A percentile compares a stretch with the other conserved stretches of the same genome.
Conservation (phyloP, 2,888 invertebrate genomes). For the Drosophila anomelani region DNA sequence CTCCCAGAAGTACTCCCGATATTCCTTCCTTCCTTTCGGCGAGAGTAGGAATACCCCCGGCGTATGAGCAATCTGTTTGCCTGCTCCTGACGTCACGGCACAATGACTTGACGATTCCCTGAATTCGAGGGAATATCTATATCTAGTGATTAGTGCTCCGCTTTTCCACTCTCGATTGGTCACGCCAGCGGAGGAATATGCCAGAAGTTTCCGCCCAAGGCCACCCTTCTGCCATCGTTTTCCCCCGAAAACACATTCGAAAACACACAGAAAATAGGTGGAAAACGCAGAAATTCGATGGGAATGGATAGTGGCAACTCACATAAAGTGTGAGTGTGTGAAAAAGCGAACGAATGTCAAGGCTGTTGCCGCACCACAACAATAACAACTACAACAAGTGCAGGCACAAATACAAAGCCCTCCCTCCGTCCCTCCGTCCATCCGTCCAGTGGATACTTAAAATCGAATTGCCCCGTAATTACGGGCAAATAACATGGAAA, state of each 20-base stretch:
- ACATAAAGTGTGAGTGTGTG: slow-evolving; percentile 15
- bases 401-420: slow-evolving; percentile 45
- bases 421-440: slow-evolving; percentile 7
- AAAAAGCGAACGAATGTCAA: slow-evolving; percentile 65
- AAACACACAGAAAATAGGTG: slow-evolving; percentile 3
- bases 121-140: slow-evolving; percentile 12
- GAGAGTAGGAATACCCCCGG: slow-evolving; percentile 24
- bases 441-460: slow-evolving; percentile 24
- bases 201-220: slow-evolving; percentile 40
- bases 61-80: slow-evolving; percentile 35
- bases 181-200: slow-evolving; percentile 22
- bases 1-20: neutral
- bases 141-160: slow-evolving; percentile 24
- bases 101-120: slow-evolving; percentile 16
- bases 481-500: slow-evolving; percentile 39
- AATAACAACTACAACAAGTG: slow-evolving; percentile 4
- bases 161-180: slow-evolving; percentile 25
- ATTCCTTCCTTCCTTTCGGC: neutral
- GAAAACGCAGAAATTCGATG: slow-evolving; percentile 3
- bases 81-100: slow-evolving; percentile 32
- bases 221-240: neutral
- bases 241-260: slow-evolving; percentile 4
- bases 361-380: slow-evolving; percentile 44
- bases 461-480: slow-evolving; percentile 49
- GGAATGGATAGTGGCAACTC: slow-evolving; percentile 2